Evolutionary conservation across 2,797 vertebrate species (phyloP).

Genomic region (Coracias cyanogaster): DNA sequence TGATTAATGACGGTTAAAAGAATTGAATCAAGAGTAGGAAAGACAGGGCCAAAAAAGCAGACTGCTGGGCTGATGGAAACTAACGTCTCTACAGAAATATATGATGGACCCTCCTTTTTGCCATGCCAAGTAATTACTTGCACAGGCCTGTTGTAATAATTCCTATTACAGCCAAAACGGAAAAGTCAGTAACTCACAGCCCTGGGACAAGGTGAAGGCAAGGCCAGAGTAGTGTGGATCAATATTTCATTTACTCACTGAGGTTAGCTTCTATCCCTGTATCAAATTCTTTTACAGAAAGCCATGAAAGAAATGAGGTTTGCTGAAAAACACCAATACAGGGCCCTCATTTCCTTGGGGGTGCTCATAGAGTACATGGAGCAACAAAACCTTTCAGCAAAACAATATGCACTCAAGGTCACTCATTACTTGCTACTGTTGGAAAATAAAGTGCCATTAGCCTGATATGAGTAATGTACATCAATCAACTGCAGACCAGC

Average conservation of each 20-base stretch:
- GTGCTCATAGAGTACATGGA: constrained; percentile 80
- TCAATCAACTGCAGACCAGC: constrained; percentile 80
- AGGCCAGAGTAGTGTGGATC: constrained; percentile 95
- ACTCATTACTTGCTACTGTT: constrained; percentile 85
- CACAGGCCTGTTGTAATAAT: constrained; percentile 99
- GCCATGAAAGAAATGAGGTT: constrained; percentile 92
- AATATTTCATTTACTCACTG: constrained; percentile 99
- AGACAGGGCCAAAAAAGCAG: constrained; percentile 87
- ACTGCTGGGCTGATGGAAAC: constrained; percentile 88
- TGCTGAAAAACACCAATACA: constrained; percentile 87
- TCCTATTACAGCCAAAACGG: constrained; percentile 99
- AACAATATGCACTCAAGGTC: constrained; percentile 85
- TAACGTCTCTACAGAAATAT: constrained; percentile 95
- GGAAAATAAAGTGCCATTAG: constrained; percentile 87
- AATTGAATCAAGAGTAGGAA: constrained; percentile 94
- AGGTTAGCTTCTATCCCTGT: constrained; percentile 91
- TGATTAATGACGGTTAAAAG: constrained; percentile 95
- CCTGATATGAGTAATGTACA: constrained; percentile 81
- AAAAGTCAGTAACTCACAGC: constrained; percentile 99
- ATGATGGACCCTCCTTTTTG: constrained; percentile 88
- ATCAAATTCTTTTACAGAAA: constrained; percentile 94
- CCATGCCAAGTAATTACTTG: constrained; percentile 98
- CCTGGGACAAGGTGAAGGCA: constrained; percentile 99
- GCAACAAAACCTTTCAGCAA: constrained; percentile 81
- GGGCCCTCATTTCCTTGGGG: constrained; percentile 93